Conservation (phyloP, 2,113 vertebrate genomes). For the Odobenus rosmarus region DNA sequence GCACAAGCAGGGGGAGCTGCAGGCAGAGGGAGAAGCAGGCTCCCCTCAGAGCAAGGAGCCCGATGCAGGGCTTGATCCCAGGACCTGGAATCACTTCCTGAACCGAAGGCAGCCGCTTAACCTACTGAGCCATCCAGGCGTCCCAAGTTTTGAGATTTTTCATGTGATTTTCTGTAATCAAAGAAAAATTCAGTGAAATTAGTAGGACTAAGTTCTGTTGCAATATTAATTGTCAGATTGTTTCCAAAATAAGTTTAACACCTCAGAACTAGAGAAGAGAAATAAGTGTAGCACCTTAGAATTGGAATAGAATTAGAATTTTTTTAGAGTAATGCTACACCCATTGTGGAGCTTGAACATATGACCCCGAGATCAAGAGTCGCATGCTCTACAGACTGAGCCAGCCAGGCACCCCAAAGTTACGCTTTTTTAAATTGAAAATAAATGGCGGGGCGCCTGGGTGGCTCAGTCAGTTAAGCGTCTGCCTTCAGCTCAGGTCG, state of each 20-base stretch:
- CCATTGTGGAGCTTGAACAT: background rate
- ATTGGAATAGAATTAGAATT: background rate
- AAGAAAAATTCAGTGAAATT: background rate
- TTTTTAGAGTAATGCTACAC: background rate
- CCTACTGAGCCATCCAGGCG: too few species aligned
- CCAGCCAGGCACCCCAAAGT: background rate
- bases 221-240: background rate
- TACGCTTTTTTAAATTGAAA: background rate
- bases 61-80: too few species aligned
- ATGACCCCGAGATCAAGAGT: background rate
- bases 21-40: too few species aligned
- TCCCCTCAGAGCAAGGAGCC: too few species aligned
- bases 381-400: background rate
- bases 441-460: too few species aligned
- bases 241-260: background rate
- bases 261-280: background rate
- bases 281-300: background rate
- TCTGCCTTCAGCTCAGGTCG: too few species aligned
- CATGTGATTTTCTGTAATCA: background rate
- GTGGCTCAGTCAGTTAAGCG: too few species aligned
- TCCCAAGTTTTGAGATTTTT: background rate
- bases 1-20: too few species aligned
- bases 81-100: too few species aligned
- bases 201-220: background rate
- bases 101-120: too few species aligned